A percentile compares a stretch with the other conserved stretches of the same genome.
phyloP scores from a whole-genome alignment of 2,113 vertebrate species.

The Oncorhynchus nerka region DNA sequence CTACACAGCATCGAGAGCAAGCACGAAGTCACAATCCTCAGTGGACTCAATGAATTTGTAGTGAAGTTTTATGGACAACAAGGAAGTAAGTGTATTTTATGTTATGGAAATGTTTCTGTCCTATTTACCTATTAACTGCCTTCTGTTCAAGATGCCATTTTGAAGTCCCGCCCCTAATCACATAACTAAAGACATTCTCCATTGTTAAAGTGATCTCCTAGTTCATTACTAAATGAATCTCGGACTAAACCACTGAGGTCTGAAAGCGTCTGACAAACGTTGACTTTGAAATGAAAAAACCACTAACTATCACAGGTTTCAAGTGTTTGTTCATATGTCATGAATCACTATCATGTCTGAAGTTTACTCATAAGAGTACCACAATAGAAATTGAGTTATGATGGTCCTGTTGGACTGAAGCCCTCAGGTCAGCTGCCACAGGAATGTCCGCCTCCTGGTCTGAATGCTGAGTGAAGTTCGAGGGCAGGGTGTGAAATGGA shows the following conservation, averaged over 20 bases:
- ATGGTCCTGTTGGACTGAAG: neutral
- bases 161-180: neutral
- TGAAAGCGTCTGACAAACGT: no score
- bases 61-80: conserved; percentile 99
- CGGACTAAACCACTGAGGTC: no score
- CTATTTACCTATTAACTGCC: no score
- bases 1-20: conserved; percentile 95
- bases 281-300: no score
- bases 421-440: conserved; percentile 8
- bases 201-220: no score
- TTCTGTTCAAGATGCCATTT: no score
- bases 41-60: conserved; percentile 98
- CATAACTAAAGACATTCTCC: neutral
- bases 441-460: conserved; percentile 15
- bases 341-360: neutral
- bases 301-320: neutral
- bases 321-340: no score
- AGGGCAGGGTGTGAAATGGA: conserved; percentile 17
- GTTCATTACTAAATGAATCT: no score
- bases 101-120: no score
- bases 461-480: conserved; percentile 14
- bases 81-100: conserved; percentile 88
- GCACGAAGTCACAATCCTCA: conserved; percentile 97
- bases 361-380: neutral
- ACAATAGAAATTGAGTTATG: neutral